These are phyloP conservation scores for Tychaedon coryphoeus DNA, from an alignment of 2,113 vertebrate genomes.

Conservation along the genomic window DNA sequence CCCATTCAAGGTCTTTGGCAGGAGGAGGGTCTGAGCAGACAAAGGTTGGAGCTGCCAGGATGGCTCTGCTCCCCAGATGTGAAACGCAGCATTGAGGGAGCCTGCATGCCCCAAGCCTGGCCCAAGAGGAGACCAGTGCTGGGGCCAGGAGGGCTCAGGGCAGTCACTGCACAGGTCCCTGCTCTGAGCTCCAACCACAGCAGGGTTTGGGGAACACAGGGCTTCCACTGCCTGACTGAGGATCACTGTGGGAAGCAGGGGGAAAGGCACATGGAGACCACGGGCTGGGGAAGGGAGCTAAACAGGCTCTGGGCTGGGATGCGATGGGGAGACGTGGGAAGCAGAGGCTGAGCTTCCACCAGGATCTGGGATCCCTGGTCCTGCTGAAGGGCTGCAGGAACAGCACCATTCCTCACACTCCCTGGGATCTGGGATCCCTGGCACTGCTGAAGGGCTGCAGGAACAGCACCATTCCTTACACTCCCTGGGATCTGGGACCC, in stretches of 20 bases:
- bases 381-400: background rate
- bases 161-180: background rate
- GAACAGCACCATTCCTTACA: no score
- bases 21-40: background rate
- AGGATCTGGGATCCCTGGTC: no score
- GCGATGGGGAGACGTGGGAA: background rate
- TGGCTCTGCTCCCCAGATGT: background rate
- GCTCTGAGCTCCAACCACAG: background rate
- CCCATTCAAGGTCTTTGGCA: background rate
- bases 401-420: background rate
- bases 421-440: no score
- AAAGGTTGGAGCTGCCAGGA: background rate
- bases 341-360: background rate
- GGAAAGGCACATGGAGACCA: background rate
- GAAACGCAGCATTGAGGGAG: background rate
- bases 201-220: background rate
- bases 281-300: background rate
- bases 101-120: background rate
- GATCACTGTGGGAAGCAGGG: background rate
- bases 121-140: background rate
- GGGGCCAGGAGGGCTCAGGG: background rate
- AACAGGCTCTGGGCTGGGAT: background rate
- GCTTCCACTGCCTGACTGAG: background rate
- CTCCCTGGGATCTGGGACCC: no score
- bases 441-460: no score